Evolutionary conservation across 2,888 invertebrate genomes (phyloP), one percentile per base, ranked within the genome.

Genomic region (Dryobota labecula): DNA sequence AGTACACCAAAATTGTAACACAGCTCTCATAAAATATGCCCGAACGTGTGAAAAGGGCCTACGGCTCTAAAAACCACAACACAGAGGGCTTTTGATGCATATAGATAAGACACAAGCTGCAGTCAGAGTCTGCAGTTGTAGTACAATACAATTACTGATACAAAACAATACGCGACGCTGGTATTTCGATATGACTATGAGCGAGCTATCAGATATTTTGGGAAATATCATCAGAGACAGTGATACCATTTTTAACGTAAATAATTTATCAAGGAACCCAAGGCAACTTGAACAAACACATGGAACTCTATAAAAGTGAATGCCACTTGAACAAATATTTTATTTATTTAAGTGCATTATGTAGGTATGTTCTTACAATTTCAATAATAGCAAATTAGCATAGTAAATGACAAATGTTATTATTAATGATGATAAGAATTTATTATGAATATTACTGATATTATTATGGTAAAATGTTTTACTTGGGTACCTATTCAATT

Each of bases 391-490:
- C 5, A 27, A 54, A 64, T 80, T 61, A 64, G 13, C 63, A 73
- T 56, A 51, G 38, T 51, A 80, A 76, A 77, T 74, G 69, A 68
- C 49, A 76, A 41, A 38, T 30, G 13, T 49, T 51, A 15, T 38
- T 13, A 30, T 49, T n/a, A n/a, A 36, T 9, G 2, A 27, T n/a
- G 18, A 47, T 36, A 43, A 60, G 5, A 54, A 57, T 6, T 30
- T 36, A n/a, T 18, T n/a, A 51, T 36, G 13, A 72, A 43, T 36
- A 60, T n/a, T 61, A 30, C 9, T 38, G 5, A 33, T 49, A 18
- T 41, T n/a, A 8, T 1, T 38, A 18, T 64, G 15, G 20, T 41
- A 15, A 41, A 70, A 20, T 36, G 11, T 43, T 43, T 36, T n/a
- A 47, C 8, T 11, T 53, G 9, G 8, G n/a, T 27, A 38, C 8